Percentiles rank a stretch among this genome's conserved stretches.
Evolutionary conservation across 2,888 invertebrate genomes (phyloP).

Genomic region (Notocelia uddmanniana): DNA sequence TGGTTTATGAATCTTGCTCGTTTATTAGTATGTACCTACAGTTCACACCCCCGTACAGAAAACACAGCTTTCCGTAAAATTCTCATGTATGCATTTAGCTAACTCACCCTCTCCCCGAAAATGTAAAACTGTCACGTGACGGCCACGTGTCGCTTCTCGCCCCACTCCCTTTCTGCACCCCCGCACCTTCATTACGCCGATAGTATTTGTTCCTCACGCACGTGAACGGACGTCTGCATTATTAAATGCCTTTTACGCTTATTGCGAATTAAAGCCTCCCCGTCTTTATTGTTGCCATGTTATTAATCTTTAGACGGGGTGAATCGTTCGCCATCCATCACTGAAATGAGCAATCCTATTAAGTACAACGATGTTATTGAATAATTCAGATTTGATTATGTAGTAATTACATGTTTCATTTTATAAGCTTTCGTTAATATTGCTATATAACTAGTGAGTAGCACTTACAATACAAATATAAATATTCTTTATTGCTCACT

Average conservation of each 20-base stretch:
- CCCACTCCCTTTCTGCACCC: conserved; percentile 54
- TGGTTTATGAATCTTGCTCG: no score
- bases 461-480: no score
- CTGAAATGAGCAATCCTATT: conserved; percentile 62
- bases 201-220: conserved; percentile 81
- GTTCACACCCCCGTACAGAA: not conserved
- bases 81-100: conserved; percentile 59
- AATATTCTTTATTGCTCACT: no score
- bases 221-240: conserved; percentile 82
- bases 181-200: conserved; percentile 78
- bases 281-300: conserved; percentile 64
- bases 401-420: conserved; percentile 1
- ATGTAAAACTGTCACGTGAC: conserved; percentile 81
- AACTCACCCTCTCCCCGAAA: conserved; percentile 61
- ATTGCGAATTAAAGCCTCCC: conserved; percentile 78
- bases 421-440: not conserved
- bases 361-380: conserved; percentile 17
- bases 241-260: conserved; percentile 86
- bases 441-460: not conserved
- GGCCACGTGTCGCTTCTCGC: conserved; percentile 68
- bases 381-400: conserved; percentile 22
- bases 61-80: conserved; percentile 59
- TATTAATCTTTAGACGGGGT: conserved; percentile 70
- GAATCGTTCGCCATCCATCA: conserved; percentile 49
- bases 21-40: not conserved